These are phyloP conservation scores for Hetaerina americana DNA, from an alignment of 1,140 invertebrate species.

Conservation along the genomic window DNA sequence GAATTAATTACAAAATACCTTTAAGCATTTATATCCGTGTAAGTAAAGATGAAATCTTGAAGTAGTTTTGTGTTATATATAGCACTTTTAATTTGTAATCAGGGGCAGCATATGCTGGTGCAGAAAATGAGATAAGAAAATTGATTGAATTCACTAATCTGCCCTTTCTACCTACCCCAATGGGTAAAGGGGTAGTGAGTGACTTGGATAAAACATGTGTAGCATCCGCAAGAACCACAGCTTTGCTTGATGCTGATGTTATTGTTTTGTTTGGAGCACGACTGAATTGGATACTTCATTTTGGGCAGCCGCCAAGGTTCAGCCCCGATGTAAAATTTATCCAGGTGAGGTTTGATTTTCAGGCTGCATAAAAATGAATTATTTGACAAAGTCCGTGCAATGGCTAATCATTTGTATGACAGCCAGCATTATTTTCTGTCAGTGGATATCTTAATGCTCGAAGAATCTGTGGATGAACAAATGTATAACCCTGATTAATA, in stretches of 20 bases:
- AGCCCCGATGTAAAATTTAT: conserved; percentile 73
- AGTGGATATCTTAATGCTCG: no score
- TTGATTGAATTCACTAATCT: conserved; percentile 58
- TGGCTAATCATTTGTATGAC: no score
- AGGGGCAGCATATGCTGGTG: conserved; percentile 67
- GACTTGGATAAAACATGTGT: conserved; percentile 68
- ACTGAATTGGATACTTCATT: conserved; percentile 96
- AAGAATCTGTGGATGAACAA: no score
- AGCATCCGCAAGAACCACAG: conserved; percentile 69
- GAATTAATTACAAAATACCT: no score
- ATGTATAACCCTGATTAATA: no score
- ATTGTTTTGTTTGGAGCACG: conserved; percentile 80
- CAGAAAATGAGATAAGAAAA: conserved; percentile 53
- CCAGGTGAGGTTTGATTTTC: conserved; percentile 43
- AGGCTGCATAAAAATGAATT: no score
- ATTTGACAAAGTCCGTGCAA: no score
- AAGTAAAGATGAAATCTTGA: no score
- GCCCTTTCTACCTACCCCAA: conserved; percentile 87
- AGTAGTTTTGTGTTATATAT: background rate
- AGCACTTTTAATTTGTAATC: conserved; percentile 1
- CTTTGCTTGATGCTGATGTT: conserved; percentile 76
- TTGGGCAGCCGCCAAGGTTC: conserved; percentile 79
- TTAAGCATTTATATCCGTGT: no score
- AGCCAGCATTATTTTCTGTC: no score
- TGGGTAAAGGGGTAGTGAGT: conserved; percentile 89